Evolutionary conservation across 2,888 invertebrate species (phyloP).

Genomic region (Tetragonisca angustula): DNA sequence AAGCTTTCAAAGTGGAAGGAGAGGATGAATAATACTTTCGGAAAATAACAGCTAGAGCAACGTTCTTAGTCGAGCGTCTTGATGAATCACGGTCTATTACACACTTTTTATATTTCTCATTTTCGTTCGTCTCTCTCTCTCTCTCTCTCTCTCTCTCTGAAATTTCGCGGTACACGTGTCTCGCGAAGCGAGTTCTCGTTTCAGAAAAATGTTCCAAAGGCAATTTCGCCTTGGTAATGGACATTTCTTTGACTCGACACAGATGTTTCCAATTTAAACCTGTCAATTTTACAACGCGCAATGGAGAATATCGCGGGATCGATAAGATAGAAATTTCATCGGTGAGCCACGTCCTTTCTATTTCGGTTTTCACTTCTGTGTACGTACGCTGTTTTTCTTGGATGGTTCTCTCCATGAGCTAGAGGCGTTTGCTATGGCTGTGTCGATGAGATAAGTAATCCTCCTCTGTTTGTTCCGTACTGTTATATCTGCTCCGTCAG

Average conservation of each 20-base stretch:
- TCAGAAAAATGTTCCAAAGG: background rate
- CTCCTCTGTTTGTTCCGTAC: background rate
- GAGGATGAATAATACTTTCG: constrained; percentile 4
- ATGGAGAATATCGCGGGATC: background rate
- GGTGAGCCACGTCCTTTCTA: background rate
- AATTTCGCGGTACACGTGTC: background rate
- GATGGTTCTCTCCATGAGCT: background rate
- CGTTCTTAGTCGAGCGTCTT: background rate
- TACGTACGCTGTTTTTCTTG: constrained; percentile 2
- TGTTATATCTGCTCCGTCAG: background rate
- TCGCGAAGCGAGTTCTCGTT: background rate
- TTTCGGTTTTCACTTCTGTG: background rate
- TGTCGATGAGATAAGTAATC: constrained; percentile 7
- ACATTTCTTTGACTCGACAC: background rate
- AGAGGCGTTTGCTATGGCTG: background rate
- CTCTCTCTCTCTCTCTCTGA: no score
- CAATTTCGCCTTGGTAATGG: background rate
- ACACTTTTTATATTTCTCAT: constrained; percentile 12
- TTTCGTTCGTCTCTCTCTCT: background rate
- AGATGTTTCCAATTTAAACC: background rate
- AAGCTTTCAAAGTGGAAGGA: background rate
- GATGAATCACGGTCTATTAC: constrained; percentile 15
- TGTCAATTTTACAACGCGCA: background rate
- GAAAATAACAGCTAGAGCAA: constrained; percentile 9
- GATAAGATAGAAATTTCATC: background rate